These are phyloP conservation scores for silkworm (Bombyx mori) DNA, from an alignment of 1,140 invertebrate species.

Conservation along the genomic window ASM3026992v2 NC_085118.1:4871501-4872000, in stretches of 20 bases:
- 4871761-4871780: neutral
- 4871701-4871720: too few relatives aligned
- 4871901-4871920: slow-evolving; percentile 70
- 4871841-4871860: slow-evolving; percentile 59
- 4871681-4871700: too few relatives aligned
- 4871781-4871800: slow-evolving; percentile 64
- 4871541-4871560: too few relatives aligned
- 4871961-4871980: slow-evolving; percentile 71
- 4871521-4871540: too few relatives aligned
- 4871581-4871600: too few relatives aligned
- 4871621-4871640: too few relatives aligned
- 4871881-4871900: slow-evolving; percentile 69
- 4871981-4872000: slow-evolving; percentile 71
- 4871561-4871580: too few relatives aligned
- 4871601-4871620: too few relatives aligned
- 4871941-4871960: slow-evolving; percentile 68
- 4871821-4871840: slow-evolving; percentile 68
- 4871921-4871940: slow-evolving; percentile 67
- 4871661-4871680: too few relatives aligned
- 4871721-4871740: too few relatives aligned
- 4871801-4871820: slow-evolving; percentile 65
- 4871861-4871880: slow-evolving; percentile 65
- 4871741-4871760: neutral
- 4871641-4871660: too few relatives aligned
- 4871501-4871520: too few relatives aligned